phyloP scores from a whole-genome alignment of 2,113 vertebrate species.

The Grus americana region DNA sequence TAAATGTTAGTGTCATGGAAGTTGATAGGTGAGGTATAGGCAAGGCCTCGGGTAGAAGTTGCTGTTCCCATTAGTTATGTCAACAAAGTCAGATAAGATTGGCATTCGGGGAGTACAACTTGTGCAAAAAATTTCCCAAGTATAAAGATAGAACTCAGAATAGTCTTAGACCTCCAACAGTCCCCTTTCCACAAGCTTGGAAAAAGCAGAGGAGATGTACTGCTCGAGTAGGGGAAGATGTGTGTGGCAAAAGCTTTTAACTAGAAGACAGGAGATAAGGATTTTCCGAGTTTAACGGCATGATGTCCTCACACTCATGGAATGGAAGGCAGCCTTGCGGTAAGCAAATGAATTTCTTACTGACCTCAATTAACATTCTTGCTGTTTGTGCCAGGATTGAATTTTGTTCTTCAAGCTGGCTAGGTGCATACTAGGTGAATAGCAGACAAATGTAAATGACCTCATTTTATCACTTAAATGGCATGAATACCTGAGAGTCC shows the following conservation, averaged over 20 bases:
- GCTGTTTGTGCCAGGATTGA: neutral
- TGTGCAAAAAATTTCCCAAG: neutral
- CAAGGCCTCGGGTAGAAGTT: neutral
- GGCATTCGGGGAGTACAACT: neutral
- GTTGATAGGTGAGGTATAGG: neutral
- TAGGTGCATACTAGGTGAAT: neutral
- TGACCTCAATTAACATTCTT: conserved; percentile 16
- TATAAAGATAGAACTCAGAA: neutral
- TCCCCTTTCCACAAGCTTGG: neutral
- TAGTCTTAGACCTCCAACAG: neutral
- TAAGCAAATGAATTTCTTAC: neutral
- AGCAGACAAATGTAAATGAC: neutral
- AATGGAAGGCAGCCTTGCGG: neutral
- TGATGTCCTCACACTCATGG: neutral
- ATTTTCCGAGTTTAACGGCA: neutral
- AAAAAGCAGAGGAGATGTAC: neutral
- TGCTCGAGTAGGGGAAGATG: neutral
- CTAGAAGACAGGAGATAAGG: neutral
- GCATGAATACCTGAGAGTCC: neutral
- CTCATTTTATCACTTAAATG: neutral
- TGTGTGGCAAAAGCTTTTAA: neutral
- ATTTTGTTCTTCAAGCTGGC: neutral
- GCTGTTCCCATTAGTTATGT: neutral
- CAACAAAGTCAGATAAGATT: neutral
- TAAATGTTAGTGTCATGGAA: neutral